Evolutionary conservation across 2,888 invertebrate genomes (phyloP).

Genomic region (Prenolepis imparis): DNA sequence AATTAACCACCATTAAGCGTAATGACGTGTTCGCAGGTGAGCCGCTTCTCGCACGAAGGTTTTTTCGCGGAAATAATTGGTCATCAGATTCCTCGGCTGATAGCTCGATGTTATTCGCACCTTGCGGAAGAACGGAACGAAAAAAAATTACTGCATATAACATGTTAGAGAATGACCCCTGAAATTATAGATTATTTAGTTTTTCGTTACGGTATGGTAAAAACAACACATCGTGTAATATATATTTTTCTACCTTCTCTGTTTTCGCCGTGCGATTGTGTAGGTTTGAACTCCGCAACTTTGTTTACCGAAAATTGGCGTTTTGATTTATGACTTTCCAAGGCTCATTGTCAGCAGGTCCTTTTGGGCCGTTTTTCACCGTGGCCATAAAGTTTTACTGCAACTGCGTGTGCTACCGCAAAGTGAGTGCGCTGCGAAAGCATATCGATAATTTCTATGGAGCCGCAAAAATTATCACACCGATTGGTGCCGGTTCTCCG

Average conservation of each 20-base stretch:
- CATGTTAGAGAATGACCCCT: not conserved
- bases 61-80: conserved; percentile 14
- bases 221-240: conserved; percentile 16
- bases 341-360: conserved; percentile 27
- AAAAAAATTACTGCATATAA: not conserved
- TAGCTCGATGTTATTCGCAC: not conserved
- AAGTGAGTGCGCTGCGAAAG: conserved; percentile 17
- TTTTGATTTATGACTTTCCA: conserved; percentile 35
- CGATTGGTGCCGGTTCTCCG: conserved; percentile 20
- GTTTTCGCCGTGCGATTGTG: conserved; percentile 1
- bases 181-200: not conserved
- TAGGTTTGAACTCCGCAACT: conserved; percentile 36
- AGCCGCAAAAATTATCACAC: conserved; percentile 37
- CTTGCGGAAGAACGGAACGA: not conserved
- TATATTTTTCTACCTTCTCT: not conserved
- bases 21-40: conserved; percentile 26
- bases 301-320: conserved; percentile 40
- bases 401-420: conserved; percentile 37
- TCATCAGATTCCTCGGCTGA: not conserved
- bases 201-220: not conserved
- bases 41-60: conserved; percentile 17
- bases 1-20: conserved; percentile 62
- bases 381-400: conserved; percentile 46
- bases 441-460: conserved; percentile 43
- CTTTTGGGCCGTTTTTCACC: conserved; percentile 41